Percentiles rank a stretch among this genome's conserved stretches.
Conservation (phyloP, 2,888 invertebrate species). For the Nymphalis c-album region DNA sequence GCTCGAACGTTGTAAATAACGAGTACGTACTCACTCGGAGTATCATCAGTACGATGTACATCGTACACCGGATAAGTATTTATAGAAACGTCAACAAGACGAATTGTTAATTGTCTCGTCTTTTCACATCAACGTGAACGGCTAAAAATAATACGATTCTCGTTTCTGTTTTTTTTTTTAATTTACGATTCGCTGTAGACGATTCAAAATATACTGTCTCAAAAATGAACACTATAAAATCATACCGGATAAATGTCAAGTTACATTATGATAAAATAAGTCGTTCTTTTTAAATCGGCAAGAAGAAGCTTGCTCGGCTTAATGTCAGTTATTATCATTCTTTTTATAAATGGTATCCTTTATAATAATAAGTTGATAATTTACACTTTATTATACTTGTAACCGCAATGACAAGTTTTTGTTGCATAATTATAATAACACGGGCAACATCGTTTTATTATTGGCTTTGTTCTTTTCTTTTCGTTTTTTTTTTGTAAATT, state of each 20-base stretch:
- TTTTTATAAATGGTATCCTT: conserved; percentile 34
- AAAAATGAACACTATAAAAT: conserved; percentile 30
- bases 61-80: neutral
- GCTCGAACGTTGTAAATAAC: neutral
- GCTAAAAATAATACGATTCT: conserved; percentile 3
- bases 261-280: conserved; percentile 37
- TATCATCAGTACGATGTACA: neutral
- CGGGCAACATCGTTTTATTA: conserved; percentile 22
- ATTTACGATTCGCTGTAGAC: neutral
- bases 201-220: conserved; percentile 14
- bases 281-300: conserved; percentile 31
- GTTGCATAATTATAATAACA: conserved; percentile 33
- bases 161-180: neutral
- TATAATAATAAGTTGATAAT: conserved; percentile 35
- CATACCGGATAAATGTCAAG: conserved; percentile 35
- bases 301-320: conserved; percentile 32
- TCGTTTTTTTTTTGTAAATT: neutral
- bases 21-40: too few species aligned
- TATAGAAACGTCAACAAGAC: conserved; percentile 13
- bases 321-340: conserved; percentile 36
- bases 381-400: conserved; percentile 37
- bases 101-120: conserved; percentile 7
- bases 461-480: neutral
- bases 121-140: conserved; percentile 13
- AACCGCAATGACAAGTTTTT: conserved; percentile 35